Percentiles rank a stretch among this genome's conserved stretches.
These are phyloP conservation scores for Pipa parva DNA, from an alignment of 2,113 vertebrate genomes.

Conservation along the genomic window DNA sequence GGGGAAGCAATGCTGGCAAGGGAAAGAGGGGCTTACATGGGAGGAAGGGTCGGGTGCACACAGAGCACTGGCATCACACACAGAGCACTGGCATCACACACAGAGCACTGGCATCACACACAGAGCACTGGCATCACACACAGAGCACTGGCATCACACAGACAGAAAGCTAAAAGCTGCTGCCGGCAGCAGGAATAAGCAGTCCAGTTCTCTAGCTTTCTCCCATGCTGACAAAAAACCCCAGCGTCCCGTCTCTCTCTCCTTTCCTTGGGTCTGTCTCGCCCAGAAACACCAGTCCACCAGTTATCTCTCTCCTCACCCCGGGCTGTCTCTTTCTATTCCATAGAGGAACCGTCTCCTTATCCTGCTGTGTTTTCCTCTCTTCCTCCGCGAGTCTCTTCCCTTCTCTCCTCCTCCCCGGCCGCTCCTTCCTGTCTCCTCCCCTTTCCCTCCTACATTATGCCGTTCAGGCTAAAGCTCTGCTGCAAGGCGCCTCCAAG, in stretches of 20 bases:
- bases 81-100: background rate
- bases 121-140: background rate
- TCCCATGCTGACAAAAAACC: background rate
- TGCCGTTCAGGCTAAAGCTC: slow-evolving; percentile 2
- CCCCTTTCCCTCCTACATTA: slow-evolving; percentile 12
- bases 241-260: background rate
- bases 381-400: slow-evolving; percentile 1
- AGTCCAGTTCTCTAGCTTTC: background rate
- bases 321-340: slow-evolving; percentile 2
- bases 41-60: background rate
- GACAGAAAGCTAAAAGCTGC: background rate
- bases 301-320: background rate
- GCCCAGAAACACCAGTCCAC: background rate
- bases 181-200: background rate
- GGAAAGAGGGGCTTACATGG: background rate
- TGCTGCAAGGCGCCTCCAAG: slow-evolving; percentile 14
- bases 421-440: slow-evolving; percentile 35
- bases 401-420: background rate
- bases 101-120: background rate
- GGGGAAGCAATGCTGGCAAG: background rate
- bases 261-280: background rate
- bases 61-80: background rate
- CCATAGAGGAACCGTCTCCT: slow-evolving; percentile 27
- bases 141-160: background rate
- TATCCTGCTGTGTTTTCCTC: slow-evolving; percentile 38